These are phyloP conservation scores for Notarius quadriscutis DNA, from an alignment of 2,113 vertebrate species.

Conservation along the genomic window DNA sequence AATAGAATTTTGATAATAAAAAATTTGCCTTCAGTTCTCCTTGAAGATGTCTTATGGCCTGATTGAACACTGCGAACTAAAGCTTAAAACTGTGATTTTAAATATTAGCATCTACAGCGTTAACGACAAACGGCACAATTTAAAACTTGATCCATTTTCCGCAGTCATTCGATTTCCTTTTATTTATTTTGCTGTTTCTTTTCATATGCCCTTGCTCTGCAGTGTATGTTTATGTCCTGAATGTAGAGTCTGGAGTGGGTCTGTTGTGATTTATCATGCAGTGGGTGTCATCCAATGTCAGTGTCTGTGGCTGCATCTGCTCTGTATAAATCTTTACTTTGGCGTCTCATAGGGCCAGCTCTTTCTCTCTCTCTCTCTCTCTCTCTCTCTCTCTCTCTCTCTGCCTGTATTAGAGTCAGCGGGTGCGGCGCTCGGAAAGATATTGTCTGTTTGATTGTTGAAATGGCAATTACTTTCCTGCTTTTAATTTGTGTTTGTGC, in stretches of 20 bases:
- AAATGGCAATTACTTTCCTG: constrained; percentile 51
- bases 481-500: constrained; percentile 57
- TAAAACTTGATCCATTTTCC: constrained; percentile 1
- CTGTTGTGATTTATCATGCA: constrained; percentile 74
- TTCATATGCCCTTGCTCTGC: constrained; percentile 42
- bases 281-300: constrained; percentile 69
- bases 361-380: constrained; percentile 42
- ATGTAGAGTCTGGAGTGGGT: constrained; percentile 68
- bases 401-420: constrained; percentile 62
- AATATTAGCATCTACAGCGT: not conserved
- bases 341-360: constrained; percentile 61
- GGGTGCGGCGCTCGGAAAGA: constrained; percentile 53
- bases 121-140: not conserved
- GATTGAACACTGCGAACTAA: not conserved
- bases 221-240: constrained; percentile 58
- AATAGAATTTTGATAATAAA: too few relatives aligned
- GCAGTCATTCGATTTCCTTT: not conserved
- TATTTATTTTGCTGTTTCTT: not conserved
- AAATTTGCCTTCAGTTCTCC: too few relatives aligned
- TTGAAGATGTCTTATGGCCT: not conserved
- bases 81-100: not conserved
- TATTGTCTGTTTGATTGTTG: constrained; percentile 56
- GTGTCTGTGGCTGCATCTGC: constrained; percentile 72
- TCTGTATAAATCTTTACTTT: constrained; percentile 75
- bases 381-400: constrained; percentile 53